Percentiles rank a stretch among this genome's conserved stretches.
Evolutionary conservation across 2,113 vertebrate genomes (phyloP).

Genomic region (Turdus rufiventris): DNA sequence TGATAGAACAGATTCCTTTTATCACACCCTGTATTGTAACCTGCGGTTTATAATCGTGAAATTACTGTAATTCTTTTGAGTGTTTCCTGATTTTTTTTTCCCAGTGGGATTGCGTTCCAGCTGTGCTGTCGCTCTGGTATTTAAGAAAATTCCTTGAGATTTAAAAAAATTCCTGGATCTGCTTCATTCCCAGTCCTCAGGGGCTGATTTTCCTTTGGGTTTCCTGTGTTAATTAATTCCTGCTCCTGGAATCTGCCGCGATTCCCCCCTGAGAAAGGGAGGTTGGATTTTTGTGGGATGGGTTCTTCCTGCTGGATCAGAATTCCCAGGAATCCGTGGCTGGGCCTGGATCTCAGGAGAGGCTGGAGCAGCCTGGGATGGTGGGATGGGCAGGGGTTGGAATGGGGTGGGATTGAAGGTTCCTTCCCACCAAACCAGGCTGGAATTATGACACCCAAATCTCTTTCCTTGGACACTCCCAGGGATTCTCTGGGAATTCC

Average conservation of each 20-base stretch:
- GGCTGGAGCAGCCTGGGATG: background rate
- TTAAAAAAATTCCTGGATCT: background rate
- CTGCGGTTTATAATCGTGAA: too few species aligned
- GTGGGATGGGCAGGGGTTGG: background rate
- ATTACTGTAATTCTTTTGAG: too few species aligned
- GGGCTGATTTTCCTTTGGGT: background rate
- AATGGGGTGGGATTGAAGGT: background rate
- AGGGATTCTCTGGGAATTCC: too few species aligned
- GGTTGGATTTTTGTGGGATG: rapidly evolving
- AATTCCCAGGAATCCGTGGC: background rate
- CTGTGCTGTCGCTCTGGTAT: too few species aligned
- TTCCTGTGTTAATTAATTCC: background rate
- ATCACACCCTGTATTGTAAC: too few species aligned
- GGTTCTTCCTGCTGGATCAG: background rate
- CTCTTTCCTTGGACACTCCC: background rate
- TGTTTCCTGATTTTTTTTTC: too few species aligned
- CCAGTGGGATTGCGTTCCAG: too few species aligned
- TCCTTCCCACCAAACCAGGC: background rate
- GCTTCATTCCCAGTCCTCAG: rapidly evolving
- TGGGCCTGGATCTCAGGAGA: background rate
- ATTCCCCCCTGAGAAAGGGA: background rate
- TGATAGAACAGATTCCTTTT: too few species aligned
- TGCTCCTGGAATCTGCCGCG: background rate
- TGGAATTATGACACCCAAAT: background rate
- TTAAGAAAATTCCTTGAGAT: background rate